Conservation (phyloP, 2,797 vertebrate species). For the Apodemus agrarius region DNA sequence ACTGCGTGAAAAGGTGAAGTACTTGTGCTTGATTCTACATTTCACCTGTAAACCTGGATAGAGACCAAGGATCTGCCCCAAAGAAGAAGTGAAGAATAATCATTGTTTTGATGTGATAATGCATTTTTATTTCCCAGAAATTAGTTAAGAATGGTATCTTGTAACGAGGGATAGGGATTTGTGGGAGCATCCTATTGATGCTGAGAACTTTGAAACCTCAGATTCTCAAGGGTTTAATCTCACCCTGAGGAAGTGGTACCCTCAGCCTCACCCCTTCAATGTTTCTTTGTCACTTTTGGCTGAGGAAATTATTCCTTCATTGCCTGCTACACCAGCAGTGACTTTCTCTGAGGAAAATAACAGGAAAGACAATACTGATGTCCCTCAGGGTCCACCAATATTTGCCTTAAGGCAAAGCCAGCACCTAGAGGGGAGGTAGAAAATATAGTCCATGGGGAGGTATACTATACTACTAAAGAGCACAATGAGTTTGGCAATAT, state of each 20-base stretch:
- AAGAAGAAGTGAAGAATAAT: background rate
- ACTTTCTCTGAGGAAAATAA: background rate
- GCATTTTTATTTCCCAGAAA: background rate
- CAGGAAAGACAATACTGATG: background rate
- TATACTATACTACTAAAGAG: background rate
- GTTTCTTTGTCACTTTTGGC: background rate
- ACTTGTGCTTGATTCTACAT: background rate
- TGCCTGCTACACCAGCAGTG: background rate
- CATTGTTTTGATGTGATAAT: no score
- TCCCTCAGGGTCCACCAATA: background rate
- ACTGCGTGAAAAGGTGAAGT: background rate
- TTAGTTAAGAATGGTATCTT: background rate
- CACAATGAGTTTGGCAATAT: background rate
- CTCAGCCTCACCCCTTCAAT: background rate
- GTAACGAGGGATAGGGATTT: background rate
- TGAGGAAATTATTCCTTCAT: background rate
- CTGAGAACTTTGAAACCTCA: background rate
- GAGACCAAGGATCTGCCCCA: no score
- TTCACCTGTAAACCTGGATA: background rate
- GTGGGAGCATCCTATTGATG: background rate
- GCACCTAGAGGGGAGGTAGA: background rate
- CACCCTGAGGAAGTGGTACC: background rate
- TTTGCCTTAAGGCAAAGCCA: background rate
- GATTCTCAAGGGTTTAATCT: background rate
- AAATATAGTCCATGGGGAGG: background rate